A percentile compares a stretch with the other conserved stretches of the same genome.
These are phyloP conservation scores for Philonicus albiceps DNA, from an alignment of 2,888 invertebrate species.

Conservation along the genomic window DNA sequence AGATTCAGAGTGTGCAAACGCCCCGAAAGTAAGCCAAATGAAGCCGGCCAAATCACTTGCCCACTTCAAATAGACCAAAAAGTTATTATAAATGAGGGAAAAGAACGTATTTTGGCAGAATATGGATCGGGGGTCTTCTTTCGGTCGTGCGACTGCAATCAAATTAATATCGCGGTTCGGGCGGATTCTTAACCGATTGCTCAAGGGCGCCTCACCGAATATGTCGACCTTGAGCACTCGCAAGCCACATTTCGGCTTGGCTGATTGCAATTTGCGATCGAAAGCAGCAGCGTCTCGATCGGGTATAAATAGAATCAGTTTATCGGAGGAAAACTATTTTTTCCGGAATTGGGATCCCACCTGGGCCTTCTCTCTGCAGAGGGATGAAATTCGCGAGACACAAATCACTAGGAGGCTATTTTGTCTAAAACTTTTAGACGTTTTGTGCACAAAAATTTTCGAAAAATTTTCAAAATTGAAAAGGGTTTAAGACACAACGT, in stretches of 20 bases:
- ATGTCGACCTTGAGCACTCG: not conserved
- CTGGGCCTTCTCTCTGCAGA: not conserved
- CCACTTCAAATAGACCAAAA: not conserved
- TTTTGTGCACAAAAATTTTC: not conserved
- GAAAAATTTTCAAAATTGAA: not conserved
- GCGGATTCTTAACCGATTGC: not conserved
- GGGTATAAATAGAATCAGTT: slow-evolving; percentile 24
- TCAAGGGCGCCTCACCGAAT: not conserved
- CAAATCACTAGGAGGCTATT: not conserved
- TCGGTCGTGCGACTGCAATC: not conserved
- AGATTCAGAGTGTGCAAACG: not conserved
- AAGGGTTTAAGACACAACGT: not conserved
- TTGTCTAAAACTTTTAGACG: not conserved
- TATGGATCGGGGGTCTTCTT: not conserved
- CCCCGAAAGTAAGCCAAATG: not conserved
- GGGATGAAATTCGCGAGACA: not conserved
- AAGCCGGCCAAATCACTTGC: not conserved
- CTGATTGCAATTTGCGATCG: not conserved
- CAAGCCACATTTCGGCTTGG: not conserved
- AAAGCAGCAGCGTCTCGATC: not conserved
- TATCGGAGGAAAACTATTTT: not conserved
- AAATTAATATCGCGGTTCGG: not conserved
- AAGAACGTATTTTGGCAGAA: not conserved
- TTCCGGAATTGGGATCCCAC: not conserved
- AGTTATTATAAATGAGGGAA: not conserved